A percentile compares a stretch with the other conserved stretches of the same genome.
phyloP scores from a whole-genome alignment of 2,113 vertebrate species.

The Cryptotis parvus region DNA sequence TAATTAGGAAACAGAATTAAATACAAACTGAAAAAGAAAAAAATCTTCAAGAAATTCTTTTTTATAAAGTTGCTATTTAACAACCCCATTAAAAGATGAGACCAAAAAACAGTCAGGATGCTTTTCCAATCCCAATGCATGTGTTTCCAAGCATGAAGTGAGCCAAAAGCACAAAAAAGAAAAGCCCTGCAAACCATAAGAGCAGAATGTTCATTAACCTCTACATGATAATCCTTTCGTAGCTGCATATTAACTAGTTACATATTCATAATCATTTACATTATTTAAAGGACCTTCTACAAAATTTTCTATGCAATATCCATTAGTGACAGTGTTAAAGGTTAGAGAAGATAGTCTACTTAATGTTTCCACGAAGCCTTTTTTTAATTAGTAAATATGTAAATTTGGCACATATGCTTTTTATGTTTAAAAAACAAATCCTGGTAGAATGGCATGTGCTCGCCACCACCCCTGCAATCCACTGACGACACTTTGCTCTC shows the following conservation, averaged over 20 bases:
- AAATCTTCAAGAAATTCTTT: conserved; percentile 79
- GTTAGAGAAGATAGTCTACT: conserved; percentile 90
- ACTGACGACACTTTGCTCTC: background rate
- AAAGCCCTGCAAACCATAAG: conserved; percentile 87
- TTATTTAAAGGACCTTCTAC: conserved; percentile 91
- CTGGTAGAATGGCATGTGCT: conserved; percentile 76
- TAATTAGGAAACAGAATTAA: conserved; percentile 77
- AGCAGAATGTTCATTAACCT: conserved; percentile 92
- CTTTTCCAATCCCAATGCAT: conserved; percentile 78
- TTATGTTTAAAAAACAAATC: conserved; percentile 83
- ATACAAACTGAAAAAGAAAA: conserved; percentile 63
- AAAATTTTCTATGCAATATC: conserved; percentile 91
- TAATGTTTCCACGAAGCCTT: conserved; percentile 89
- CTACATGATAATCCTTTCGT: conserved; percentile 90
- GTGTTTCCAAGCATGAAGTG: conserved; percentile 88
- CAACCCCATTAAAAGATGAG: conserved; percentile 78
- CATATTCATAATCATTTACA: conserved; percentile 93
- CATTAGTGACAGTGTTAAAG: conserved; percentile 91
- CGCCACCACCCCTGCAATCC: conserved; percentile 65
- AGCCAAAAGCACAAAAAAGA: conserved; percentile 86
- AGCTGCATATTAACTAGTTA: conserved; percentile 94
- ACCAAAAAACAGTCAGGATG: conserved; percentile 78
- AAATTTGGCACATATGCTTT: conserved; percentile 87
- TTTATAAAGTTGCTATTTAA: conserved; percentile 81
- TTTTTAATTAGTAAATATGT: conserved; percentile 93